phyloP scores from a whole-genome alignment of 1,140 invertebrate genomes.

The Psix sp. region DNA sequence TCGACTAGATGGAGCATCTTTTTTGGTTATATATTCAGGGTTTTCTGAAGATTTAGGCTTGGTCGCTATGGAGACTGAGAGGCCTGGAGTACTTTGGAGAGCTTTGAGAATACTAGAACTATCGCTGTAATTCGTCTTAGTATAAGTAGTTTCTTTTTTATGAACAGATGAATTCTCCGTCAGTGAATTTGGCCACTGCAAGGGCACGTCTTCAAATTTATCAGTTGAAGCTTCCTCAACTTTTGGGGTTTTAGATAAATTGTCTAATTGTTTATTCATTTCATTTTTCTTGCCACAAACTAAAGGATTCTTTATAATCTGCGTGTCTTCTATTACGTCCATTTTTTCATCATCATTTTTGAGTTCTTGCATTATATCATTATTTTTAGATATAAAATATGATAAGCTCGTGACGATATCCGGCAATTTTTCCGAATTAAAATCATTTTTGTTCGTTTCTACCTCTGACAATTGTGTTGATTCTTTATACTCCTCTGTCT shows the following conservation, averaged over 20 bases:
- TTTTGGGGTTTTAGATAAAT: no score
- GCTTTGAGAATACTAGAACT: slow-evolving; percentile 68
- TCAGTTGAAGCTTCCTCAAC: no score
- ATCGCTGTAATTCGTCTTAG: slow-evolving; percentile 45
- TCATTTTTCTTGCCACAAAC: no score
- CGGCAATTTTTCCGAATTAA: slow-evolving; percentile 41
- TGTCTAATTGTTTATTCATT: no score
- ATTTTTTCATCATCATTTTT: slow-evolving; percentile 26
- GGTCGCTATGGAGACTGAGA: slow-evolving; percentile 69
- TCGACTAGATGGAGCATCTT: slow-evolving; percentile 63
- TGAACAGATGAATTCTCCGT: slow-evolving; percentile 20
- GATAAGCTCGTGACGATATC: slow-evolving; percentile 48
- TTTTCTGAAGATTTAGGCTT: slow-evolving; percentile 50
- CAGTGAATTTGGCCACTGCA: slow-evolving; percentile 28
- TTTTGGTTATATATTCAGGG: slow-evolving; percentile 42
- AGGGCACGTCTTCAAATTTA: no score
- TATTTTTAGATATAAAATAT: slow-evolving; percentile 48
- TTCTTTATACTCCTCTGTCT: slow-evolving; percentile 13
- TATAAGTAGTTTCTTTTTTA: slow-evolving; percentile 36
- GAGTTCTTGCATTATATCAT: slow-evolving; percentile 38
- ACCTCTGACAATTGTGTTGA: slow-evolving; percentile 2
- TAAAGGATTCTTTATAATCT: slow-evolving; percentile 3
- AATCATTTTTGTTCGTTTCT: slow-evolving; percentile 16
- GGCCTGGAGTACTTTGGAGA: slow-evolving; percentile 69
- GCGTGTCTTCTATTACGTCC: slow-evolving; percentile 2